phyloP scores from a whole-genome alignment of 2,797 vertebrate genomes.

The Valencia hispanica region DNA sequence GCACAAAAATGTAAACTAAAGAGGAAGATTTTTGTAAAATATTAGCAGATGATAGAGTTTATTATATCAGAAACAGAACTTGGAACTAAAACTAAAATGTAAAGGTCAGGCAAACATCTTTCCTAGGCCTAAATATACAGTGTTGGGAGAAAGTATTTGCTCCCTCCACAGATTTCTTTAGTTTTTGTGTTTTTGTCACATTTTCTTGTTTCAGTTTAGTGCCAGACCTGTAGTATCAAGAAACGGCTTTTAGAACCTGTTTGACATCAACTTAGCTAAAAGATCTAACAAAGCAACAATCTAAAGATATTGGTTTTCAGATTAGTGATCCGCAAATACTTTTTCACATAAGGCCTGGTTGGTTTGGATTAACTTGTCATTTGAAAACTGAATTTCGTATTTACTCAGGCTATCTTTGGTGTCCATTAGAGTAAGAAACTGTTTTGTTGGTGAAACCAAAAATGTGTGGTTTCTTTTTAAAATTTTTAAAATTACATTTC shows the following conservation, averaged over 20 bases:
- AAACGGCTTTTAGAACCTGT: neutral
- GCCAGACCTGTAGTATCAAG: neutral
- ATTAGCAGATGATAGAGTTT: neutral
- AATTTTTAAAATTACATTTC: no score
- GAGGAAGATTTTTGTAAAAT: neutral
- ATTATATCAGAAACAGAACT: neutral
- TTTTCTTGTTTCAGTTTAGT: neutral
- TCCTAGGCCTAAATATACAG: neutral
- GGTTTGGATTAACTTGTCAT: neutral
- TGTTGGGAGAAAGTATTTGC: neutral
- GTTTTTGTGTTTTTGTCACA: neutral
- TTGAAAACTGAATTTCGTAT: neutral
- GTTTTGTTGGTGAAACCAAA: neutral
- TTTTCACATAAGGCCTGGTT: neutral
- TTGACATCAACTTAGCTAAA: neutral
- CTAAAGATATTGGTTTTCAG: neutral
- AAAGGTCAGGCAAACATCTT: neutral
- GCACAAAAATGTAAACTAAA: neutral
- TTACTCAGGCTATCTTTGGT: neutral
- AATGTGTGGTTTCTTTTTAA: no score
- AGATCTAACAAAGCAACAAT: neutral
- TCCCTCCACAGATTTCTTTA: neutral
- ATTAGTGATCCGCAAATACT: no score
- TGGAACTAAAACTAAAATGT: neutral
- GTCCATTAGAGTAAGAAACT: neutral